Evolutionary conservation across 2,888 invertebrate genomes (phyloP), one percentile per base, ranked within the genome.

Genomic region (Corbicula japonica): DNA sequence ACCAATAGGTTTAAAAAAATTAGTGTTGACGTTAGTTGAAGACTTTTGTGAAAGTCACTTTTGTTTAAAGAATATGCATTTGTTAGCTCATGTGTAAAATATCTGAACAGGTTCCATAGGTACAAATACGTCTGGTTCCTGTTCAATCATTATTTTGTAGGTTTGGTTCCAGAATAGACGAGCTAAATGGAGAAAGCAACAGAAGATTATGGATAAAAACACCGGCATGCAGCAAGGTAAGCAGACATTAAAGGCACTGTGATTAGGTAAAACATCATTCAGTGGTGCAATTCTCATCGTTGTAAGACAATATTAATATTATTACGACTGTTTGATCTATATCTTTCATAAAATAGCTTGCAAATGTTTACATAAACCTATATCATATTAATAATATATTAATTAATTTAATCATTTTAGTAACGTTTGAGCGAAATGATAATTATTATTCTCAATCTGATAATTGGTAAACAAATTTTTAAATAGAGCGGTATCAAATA

Each of bases 101-200:
- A n/a, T n/a, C n/a, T n/a, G n/a, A n/a, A n/a, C n/a, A n/a, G n/a
- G n/a, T n/a, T n/a, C n/a, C n/a, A n/a, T n/a, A n/a, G n/a, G n/a
- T n/a, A n/a, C n/a, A n/a, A n/a, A n/a, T n/a, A n/a, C n/a, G n/a
- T n/a, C n/a, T n/a, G n/a, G n/a, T n/a, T n/a, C n/a, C n/a, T n/a
- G n/a, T n/a, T n/a, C n/a, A n/a, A n/a, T n/a, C n/a, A n/a, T 44
- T 35, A 28, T 50, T 52, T 62, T 69, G 32, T 52, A 91, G 91
- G 91, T 91, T 8, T 91, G 91, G 91, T 91, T 91, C 76, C 91
- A 91, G 76, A 91, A 91, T 72, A 76, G 90, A 41, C 76, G 90
- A 18, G 90, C 90, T 15, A 91, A 91, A 77, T 91, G 90, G 91
- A 68, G 91, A 30, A 91, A 91, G 73, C 90, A 90, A 41, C 91